Base-by-base conservation (phyloP, 1,140 invertebrate species). In the Polypedilum pembai region DNA sequence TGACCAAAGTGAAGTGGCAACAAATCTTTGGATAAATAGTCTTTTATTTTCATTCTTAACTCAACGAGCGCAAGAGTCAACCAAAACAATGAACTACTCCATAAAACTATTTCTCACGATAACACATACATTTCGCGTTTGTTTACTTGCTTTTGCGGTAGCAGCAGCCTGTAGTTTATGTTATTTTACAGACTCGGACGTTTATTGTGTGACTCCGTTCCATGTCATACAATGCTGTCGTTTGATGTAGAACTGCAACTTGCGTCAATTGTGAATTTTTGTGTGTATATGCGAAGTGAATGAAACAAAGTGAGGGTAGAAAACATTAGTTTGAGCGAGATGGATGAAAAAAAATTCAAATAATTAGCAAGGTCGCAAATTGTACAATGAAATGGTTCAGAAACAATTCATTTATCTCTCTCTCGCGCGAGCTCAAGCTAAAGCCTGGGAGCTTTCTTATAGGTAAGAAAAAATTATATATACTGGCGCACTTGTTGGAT, bases 41-140 rank as follows among this genome's bases (percentile, higher is more conserved):
- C 65, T 69, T 69, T 69, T 69, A 69, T 4, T 69, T 69, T 69
- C 65, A 69, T 69, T 69, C 65, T 69, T 1, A 7, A 10, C 17
- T 12, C 45, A 17, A 3, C 24, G 5, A 33, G 5, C 24, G 24
- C 24, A 33, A 33, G 24, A 33, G 24, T 33, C 24, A 33, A 5
- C 5, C 5, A 21, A 69, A 69, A 69, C 65, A 69, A 69, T 69
- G 65, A 69, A 69, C 65, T 69, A 69, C 65, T 69, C 65, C 17
- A 69, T 69, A 69, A 69, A 69, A 69, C 65, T 69, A 69, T 20
- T 69, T 69, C 65, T 69, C 65, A 69, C 65, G 65, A 69, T 69
- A 69, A 69, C 65, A 69, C 65, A 69, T 66, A 45, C 8, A 45
- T 20, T 69, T 5, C 20, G 15, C 3, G 63, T 20, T 69, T 69